Percentiles rank a stretch among this genome's conserved stretches.
Evolutionary conservation across 2,797 vertebrate genomes (phyloP).

Genomic region (Coregonus suidteri): DNA sequence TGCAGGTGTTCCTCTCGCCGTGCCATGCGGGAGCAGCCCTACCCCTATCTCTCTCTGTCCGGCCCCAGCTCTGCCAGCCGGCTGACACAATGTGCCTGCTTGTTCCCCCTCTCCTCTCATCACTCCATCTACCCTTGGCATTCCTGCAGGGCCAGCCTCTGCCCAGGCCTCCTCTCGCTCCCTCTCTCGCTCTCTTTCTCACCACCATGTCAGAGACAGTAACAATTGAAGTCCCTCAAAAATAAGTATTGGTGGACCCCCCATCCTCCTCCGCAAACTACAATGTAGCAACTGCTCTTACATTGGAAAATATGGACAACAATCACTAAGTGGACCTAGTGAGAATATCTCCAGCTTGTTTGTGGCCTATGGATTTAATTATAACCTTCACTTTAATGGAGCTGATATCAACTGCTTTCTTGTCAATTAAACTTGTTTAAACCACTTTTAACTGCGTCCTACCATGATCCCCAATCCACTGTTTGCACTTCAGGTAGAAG

Average conservation of each 20-base stretch:
- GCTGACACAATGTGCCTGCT: slow-evolving; percentile 70
- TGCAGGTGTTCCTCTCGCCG: slow-evolving; percentile 68
- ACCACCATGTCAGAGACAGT: slow-evolving; percentile 7
- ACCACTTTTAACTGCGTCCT: not conserved
- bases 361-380: not conserved
- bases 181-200: slow-evolving; percentile 23
- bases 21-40: slow-evolving; percentile 47
- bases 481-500: not conserved
- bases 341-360: not conserved
- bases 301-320: slow-evolving; percentile 21
- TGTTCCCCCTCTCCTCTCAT: slow-evolving; percentile 71
- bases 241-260: slow-evolving; percentile 7
- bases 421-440: not conserved
- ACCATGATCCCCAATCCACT: not conserved
- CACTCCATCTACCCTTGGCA: slow-evolving; percentile 69
- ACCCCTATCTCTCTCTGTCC: slow-evolving; percentile 20
- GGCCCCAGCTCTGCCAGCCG: slow-evolving; percentile 31
- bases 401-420: too few species aligned
- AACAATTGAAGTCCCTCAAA: not conserved
- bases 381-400: not conserved
- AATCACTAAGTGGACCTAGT: slow-evolving; percentile 16
- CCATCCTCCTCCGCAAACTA: not conserved
- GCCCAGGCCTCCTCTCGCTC: slow-evolving; percentile 18
- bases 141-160: slow-evolving; percentile 63
- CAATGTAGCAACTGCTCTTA: slow-evolving; percentile 28